phyloP scores from a whole-genome alignment of 2,888 invertebrate species.

The Zele albiditarsus region DNA sequence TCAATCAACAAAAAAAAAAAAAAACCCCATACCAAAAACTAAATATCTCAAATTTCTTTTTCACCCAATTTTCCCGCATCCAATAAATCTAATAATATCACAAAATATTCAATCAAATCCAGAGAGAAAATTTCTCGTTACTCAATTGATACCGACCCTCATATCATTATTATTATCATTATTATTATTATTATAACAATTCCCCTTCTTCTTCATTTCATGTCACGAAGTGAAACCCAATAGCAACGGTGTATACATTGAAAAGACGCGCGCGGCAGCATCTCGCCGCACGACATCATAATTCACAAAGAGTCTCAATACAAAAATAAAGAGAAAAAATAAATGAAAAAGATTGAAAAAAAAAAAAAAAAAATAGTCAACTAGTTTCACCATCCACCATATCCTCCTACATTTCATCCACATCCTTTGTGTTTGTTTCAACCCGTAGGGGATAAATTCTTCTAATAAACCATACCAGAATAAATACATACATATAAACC shows the following conservation, averaged over 20 bases:
- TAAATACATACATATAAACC: not conserved
- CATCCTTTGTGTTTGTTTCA: slow-evolving; percentile 17
- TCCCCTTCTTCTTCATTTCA: not conserved
- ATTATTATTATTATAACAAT: not conserved
- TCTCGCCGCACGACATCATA: slow-evolving; percentile 28
- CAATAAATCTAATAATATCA: no score
- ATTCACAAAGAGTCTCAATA: slow-evolving; percentile 7
- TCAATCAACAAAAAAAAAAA: no score
- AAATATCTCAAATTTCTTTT: no score
- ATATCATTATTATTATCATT: not conserved
- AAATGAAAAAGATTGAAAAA: not conserved
- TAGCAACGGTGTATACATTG: not conserved
- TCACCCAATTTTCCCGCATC: no score
- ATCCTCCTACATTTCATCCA: not conserved
- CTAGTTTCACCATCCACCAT: slow-evolving; percentile 2
- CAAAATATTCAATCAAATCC: no score
- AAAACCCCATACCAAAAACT: no score
- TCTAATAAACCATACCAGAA: slow-evolving; percentile 36
- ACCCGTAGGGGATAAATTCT: slow-evolving; percentile 35
- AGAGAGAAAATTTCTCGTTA: not conserved
- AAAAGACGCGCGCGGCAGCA: not conserved
- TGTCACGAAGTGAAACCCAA: not conserved
- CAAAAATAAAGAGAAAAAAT: not conserved
- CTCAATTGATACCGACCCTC: not conserved
- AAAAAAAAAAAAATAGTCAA: slow-evolving; percentile 1